Base-by-base conservation (phyloP, 2,113 vertebrate species). In the Strix aluco region DNA sequence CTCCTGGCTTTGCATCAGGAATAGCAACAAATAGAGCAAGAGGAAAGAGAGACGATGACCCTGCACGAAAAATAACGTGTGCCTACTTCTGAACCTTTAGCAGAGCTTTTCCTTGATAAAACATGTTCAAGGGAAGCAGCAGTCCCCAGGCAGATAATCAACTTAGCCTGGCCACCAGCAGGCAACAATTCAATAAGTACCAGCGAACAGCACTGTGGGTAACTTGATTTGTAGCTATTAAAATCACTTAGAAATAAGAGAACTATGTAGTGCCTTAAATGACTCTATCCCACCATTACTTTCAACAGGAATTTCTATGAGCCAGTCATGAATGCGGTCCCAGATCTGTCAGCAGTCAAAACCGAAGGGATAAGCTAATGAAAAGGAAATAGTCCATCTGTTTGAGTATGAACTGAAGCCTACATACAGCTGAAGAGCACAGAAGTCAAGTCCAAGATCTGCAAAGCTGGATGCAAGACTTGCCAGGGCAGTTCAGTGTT, bases 181-280 rank as follows among this genome's bases (percentile, higher is more conserved):
- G 90, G 82, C 83, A 95, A 75, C 86, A 96, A 97, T 93, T 92
- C 59, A 96, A 91, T 96, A 77, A 96, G 67, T 38, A 74, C 36
- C 52, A 82, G 63, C 23, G 29, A 93, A 92, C 51, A 93, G 96
- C 92, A 93, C 81, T 91, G 80, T 85, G 80, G 83, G 75, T 96
- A 96, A 96, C 66, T 86, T 96, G 86, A 96, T 97, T 97, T 95
- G 91, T 58, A 89, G 77, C 81, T 91, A 96, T 81, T 86, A 87
- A 86, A 94, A 95, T 90, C 81, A 96, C 82, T 93, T 81, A 94
- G 75, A 86, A 93, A 83, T 38, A 86, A 71, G 79, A 96, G 52
- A 90, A 77, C 78, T 72, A 89, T 25, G 46, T 65, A 89, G 58
- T 62, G 78, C 75, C 67, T 95, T 80, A 72, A 91, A 85, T 73